phyloP scores from a whole-genome alignment of 1,140 invertebrate genomes.

The Mya arenaria region DNA sequence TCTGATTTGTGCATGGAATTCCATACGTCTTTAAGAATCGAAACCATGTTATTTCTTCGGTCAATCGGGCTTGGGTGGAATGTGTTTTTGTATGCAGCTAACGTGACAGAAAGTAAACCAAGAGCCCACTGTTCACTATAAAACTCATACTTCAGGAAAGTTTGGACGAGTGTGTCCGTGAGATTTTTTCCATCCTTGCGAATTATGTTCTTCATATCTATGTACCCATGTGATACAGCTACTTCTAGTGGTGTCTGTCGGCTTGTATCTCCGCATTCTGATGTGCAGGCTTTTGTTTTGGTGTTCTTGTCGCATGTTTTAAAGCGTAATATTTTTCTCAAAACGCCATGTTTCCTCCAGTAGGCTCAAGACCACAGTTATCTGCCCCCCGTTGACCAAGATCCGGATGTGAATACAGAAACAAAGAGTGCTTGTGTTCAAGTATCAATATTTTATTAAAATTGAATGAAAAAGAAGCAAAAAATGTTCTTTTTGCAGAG shows the following conservation, averaged over 20 bases:
- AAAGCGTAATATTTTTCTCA: conserved; percentile 5
- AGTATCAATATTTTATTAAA: too few species aligned
- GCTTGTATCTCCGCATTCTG: conserved; percentile 21
- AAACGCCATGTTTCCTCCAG: background rate
- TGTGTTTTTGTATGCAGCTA: conserved; percentile 37
- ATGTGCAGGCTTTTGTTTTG: conserved; percentile 20
- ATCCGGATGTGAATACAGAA: too few species aligned
- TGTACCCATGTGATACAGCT: background rate
- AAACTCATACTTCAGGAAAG: background rate
- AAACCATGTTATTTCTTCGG: background rate
- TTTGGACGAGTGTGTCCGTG: background rate
- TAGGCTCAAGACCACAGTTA: too few species aligned
- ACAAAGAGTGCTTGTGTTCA: too few species aligned
- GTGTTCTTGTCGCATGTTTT: background rate
- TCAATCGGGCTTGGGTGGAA: conserved; percentile 19
- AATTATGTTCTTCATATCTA: background rate
- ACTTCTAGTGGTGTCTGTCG: conserved; percentile 4
- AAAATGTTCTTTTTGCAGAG: too few species aligned
- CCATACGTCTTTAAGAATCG: conserved; percentile 3
- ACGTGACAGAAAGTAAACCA: conserved; percentile 1
- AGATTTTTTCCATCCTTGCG: background rate
- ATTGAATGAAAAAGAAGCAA: too few species aligned
- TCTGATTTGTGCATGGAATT: background rate
- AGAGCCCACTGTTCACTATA: background rate
- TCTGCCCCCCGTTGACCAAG: too few species aligned